Conservation (phyloP, 2,113 vertebrate species). For the Brevimyrus niger region DNA sequence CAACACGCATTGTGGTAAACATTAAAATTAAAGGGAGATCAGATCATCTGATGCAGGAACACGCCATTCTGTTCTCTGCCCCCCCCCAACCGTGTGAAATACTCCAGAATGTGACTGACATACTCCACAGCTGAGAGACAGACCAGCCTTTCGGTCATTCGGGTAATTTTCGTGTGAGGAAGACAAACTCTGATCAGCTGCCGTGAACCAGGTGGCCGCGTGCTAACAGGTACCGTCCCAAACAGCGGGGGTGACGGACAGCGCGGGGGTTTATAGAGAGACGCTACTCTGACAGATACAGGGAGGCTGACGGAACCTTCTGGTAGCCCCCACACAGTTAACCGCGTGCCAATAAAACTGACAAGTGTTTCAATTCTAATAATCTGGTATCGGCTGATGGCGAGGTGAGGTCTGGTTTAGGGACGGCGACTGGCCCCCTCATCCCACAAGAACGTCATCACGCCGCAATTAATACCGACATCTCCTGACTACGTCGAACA, state of each 20-base stretch:
- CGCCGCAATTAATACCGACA: not conserved
- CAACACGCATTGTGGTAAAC: not conserved
- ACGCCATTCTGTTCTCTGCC: not conserved
- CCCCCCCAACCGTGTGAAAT: not conserved
- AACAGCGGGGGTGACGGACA: not conserved
- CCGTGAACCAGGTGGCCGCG: not conserved
- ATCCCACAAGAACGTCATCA: not conserved
- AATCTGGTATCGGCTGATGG: not conserved
- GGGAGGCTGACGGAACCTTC: not conserved
- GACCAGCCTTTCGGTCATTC: not conserved
- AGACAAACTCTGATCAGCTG: not conserved
- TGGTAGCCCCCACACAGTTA: not conserved
- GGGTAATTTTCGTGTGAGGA: not conserved
- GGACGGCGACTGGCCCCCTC: not conserved
- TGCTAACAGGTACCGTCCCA: not conserved
- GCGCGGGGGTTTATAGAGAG: not conserved
- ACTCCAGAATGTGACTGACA: not conserved
- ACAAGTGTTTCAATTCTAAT: not conserved
- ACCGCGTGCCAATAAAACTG: not conserved
- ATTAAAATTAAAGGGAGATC: not conserved
- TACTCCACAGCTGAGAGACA: not conserved
- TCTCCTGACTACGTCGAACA: not conserved
- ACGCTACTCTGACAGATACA: not conserved
- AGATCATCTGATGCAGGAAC: not conserved
- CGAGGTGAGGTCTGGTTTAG: not conserved